A percentile compares a stretch with the other conserved stretches of the same genome.
These are phyloP conservation scores for Cephus cinctus DNA, from an alignment of 1,140 invertebrate species.

Conservation along the genomic window DNA sequence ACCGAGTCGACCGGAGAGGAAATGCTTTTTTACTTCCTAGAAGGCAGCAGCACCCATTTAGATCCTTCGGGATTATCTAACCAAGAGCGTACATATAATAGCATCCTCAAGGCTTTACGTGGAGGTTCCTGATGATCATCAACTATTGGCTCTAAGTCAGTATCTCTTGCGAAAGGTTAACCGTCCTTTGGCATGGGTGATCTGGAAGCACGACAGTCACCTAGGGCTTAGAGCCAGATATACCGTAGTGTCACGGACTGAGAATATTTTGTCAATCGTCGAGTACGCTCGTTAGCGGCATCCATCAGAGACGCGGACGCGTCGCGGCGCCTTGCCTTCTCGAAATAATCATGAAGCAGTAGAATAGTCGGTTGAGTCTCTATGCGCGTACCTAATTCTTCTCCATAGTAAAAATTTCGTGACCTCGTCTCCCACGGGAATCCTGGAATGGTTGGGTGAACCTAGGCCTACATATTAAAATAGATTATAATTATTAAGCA, in stretches of 20 bases:
- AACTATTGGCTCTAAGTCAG: too few relatives aligned
- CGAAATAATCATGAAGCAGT: constrained; percentile 46
- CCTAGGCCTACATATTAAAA: too few relatives aligned
- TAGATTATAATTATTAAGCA: too few relatives aligned
- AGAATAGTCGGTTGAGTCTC: too few relatives aligned
- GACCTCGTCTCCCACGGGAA: too few relatives aligned
- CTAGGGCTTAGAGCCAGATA: not conserved
- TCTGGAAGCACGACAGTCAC: not conserved
- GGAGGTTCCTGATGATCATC: too few relatives aligned
- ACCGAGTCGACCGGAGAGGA: too few relatives aligned
- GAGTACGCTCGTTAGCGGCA: constrained; percentile 39
- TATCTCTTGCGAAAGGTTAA: too few relatives aligned
- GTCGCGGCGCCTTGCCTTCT: constrained; percentile 30
- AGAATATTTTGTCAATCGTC: constrained; percentile 51
- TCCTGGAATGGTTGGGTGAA: too few relatives aligned
- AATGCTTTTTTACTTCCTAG: constrained; percentile 27
- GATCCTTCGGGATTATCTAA: constrained; percentile 33
- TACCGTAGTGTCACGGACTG: constrained; percentile 21
- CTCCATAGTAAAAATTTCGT: too few relatives aligned
- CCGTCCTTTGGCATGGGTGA: not conserved
- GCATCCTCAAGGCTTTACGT: constrained; percentile 24
- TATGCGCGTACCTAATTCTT: too few relatives aligned
- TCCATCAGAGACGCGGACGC: constrained; percentile 29
- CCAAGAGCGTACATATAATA: constrained; percentile 29
- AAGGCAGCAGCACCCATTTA: too few relatives aligned